phyloP scores from a whole-genome alignment of 2,113 vertebrate genomes.

The Ailuropoda melanoleuca region DNA sequence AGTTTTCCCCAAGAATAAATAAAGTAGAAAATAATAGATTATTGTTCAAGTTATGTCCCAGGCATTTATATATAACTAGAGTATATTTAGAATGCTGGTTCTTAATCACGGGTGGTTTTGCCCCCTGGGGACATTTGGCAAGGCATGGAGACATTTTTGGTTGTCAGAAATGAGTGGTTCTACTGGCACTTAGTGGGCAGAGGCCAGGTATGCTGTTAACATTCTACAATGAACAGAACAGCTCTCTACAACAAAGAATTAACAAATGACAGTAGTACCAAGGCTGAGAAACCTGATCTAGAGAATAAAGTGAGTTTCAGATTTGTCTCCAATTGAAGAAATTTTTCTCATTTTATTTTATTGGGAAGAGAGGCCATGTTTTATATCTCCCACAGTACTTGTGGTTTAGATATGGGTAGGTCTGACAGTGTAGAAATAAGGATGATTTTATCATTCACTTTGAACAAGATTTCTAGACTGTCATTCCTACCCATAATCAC shows the following conservation, averaged over 20 bases:
- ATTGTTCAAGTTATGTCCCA: not conserved
- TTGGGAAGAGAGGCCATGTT: not conserved
- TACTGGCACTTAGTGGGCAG: conserved; percentile 50
- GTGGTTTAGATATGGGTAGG: not conserved
- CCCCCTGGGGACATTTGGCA: not conserved
- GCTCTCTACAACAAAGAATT: not conserved
- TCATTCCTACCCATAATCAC: not conserved
- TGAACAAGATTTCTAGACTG: not conserved
- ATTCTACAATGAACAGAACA: not conserved
- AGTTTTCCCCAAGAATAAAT: not conserved
- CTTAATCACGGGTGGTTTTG: not conserved
- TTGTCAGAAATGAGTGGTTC: not conserved
- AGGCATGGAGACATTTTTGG: not conserved
- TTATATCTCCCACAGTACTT: not conserved
- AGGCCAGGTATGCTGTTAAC: not conserved
- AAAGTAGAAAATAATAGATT: not conserved
- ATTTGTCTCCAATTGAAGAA: not conserved
- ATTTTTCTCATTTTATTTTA: conserved; percentile 1
- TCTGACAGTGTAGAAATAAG: not conserved
- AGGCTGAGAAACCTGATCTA: not conserved
- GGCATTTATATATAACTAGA: not conserved
- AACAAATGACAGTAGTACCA: not conserved
- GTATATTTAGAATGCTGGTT: not conserved
- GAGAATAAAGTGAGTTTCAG: not conserved
- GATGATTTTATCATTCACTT: not conserved